Base-by-base conservation (phyloP, 64 coral and sea anemone genomes). In the Acropora yongei region DNA sequence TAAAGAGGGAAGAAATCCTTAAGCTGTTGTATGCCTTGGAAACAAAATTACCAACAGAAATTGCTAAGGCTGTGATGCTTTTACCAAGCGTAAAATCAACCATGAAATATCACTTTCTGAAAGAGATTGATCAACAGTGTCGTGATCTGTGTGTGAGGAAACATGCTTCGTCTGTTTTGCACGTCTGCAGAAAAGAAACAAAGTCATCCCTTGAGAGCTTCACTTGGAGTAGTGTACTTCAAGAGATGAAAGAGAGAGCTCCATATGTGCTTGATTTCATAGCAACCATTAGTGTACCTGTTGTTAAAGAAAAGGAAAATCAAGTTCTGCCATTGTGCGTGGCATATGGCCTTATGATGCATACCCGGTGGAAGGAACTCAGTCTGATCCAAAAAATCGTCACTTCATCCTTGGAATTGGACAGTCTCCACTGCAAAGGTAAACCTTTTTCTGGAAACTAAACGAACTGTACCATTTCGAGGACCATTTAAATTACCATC, bases 361-460 rank as follows among this genome's bases (percentile, higher is more conserved):
- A 87, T 47, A 87, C 84, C 49, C 74, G 85, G 45, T n/a, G 40
- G 12, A 74, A 44, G 6, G 85, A 88, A 7, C 69, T 88, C 5
- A 74, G 13, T 4, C 45, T 88, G 1, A 49, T 88, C 13, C 85
- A 88, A 41, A 88, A 88, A 68, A 53, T 88, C 10, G 75, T 74
- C 18, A 51, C 68, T 49, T 88, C 19, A 75, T 88, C 41, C 85
- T 88, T 48, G 85, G 72, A 42, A 72, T 42, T 88, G 85, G 85
- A 19, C 6, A 73, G 30, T 30, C 68, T 67, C 85, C 11, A 88
- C 85, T 48, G 6, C 8, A 8, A 86, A 68, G 86, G 69, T 63
- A 63, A 55, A 55, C 30, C 30, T 30, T 55, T 55, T 55, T 4
- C 51, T 55, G 51, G 30, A 30, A 30, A 30, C 30, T 30, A 30